These are phyloP conservation scores for Corythoichthys intestinalis DNA, from an alignment of 2,113 vertebrate genomes.

Conservation along the genomic window DNA sequence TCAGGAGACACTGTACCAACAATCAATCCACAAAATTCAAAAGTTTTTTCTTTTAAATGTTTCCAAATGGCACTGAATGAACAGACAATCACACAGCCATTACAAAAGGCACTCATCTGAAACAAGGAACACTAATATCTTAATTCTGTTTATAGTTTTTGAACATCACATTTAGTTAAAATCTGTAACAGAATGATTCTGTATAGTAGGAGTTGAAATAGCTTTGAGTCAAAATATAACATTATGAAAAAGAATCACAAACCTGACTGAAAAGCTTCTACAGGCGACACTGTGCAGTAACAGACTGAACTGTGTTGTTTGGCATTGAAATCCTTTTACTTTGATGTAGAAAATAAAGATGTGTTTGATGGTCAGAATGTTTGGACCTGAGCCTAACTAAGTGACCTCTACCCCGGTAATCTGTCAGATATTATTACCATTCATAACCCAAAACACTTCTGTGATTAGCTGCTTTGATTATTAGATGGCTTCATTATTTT, in stretches of 20 bases:
- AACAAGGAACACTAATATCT: background rate
- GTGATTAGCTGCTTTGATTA: background rate
- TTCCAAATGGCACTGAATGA: too few species aligned
- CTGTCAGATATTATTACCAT: background rate
- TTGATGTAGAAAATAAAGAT: background rate
- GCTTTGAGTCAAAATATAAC: background rate
- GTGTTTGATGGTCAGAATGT: background rate
- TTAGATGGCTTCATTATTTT: background rate
- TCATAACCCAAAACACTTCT: background rate
- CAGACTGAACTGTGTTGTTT: too few species aligned
- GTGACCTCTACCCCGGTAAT: background rate
- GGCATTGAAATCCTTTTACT: background rate
- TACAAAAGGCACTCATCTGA: background rate
- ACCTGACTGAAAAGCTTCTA: too few species aligned
- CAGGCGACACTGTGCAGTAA: background rate
- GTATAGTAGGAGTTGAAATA: background rate
- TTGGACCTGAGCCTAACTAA: background rate
- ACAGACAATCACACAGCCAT: too few species aligned
- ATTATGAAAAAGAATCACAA: background rate
- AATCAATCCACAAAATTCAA: too few species aligned
- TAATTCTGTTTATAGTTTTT: background rate
- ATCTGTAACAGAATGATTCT: background rate
- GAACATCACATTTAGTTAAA: background rate
- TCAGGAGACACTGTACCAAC: too few species aligned
- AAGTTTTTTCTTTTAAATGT: too few species aligned